Evolutionary conservation across 2,888 invertebrate species (phyloP), one percentile per base, ranked within the genome.

Genomic region (Melipona beecheii): DNA sequence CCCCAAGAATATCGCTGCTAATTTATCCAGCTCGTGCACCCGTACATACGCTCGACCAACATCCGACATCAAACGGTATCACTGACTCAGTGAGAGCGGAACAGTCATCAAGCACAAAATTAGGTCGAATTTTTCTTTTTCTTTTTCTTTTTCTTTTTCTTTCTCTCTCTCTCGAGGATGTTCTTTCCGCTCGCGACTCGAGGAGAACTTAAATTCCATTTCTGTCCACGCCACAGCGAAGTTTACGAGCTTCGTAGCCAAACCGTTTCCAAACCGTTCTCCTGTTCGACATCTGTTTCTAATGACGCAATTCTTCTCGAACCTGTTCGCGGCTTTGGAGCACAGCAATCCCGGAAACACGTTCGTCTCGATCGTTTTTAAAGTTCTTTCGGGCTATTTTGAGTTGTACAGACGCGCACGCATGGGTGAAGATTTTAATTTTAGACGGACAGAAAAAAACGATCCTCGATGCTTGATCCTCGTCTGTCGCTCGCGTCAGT

Each of bases 261-360:
- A n/a, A n/a, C 50, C 56, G 58, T 21, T 58, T 56, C 21, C 6
- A 19, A 60, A 24, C 15, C 15, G 13, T 56, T 21, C 24, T 58
- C 52, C 43, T 49, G 60, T 17, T n/a, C 43, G 15, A 80, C 82
- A 83, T 80, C 80, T 83, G 82, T n/a, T 75, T 49, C 60, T 65
- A 74, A 81, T 60, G 76, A 76, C 76, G 83, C 64, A 43, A 83
- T 73, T 73, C 62, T 76, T 43, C 27, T 52, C 60, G 24, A 64
- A 60, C 56, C n/a, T 31, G 43, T 13, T 65, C 58, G 17, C 21
- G 49, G 24, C 27, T 58, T 43, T 27, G 64, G 43, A n/a, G 2
- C 15, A 24, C 15, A 31, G 0, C 31, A n/a, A 27, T 27, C 62
- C 58, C 43, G 75, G 62, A 65, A 82, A 60, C 27, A 60, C 27